Evolutionary conservation across 2,797 vertebrate species (phyloP).

Genomic region (Tragopan temminckii): DNA sequence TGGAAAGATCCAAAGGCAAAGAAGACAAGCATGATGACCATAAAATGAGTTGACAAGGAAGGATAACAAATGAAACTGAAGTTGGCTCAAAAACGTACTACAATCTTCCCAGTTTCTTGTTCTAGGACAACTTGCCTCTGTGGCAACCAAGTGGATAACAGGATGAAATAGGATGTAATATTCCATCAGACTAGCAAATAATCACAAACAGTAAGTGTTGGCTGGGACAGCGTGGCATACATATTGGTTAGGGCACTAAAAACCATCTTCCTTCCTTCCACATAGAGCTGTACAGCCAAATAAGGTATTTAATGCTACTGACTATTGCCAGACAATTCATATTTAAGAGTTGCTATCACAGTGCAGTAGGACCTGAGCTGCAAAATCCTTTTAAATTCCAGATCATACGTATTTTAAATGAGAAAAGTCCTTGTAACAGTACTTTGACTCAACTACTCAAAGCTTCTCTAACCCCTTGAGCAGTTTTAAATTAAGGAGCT

Average conservation of each 20-base stretch:
- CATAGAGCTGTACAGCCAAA: neutral
- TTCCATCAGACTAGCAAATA: neutral
- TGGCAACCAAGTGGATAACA: neutral
- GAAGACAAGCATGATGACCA: neutral
- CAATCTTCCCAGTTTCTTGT: neutral
- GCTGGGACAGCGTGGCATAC: accelerated
- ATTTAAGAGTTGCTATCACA: neutral
- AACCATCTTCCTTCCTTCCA: neutral
- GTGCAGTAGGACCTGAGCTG: neutral
- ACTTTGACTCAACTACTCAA: neutral
- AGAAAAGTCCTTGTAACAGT: neutral
- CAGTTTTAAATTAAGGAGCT: neutral
- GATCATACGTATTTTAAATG: neutral
- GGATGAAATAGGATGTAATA: neutral
- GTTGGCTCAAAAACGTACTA: neutral
- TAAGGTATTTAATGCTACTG: neutral
- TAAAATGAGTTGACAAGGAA: neutral
- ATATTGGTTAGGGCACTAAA: neutral
- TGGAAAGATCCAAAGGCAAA: neutral
- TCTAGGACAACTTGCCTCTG: neutral
- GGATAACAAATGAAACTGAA: neutral
- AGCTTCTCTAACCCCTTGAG: neutral
- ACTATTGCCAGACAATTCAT: neutral
- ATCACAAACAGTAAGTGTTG: neutral
- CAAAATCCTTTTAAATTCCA: neutral